Evolutionary conservation across 92 coral and sea anemone genomes (phyloP).

Genomic region (Montipora capitata): DNA sequence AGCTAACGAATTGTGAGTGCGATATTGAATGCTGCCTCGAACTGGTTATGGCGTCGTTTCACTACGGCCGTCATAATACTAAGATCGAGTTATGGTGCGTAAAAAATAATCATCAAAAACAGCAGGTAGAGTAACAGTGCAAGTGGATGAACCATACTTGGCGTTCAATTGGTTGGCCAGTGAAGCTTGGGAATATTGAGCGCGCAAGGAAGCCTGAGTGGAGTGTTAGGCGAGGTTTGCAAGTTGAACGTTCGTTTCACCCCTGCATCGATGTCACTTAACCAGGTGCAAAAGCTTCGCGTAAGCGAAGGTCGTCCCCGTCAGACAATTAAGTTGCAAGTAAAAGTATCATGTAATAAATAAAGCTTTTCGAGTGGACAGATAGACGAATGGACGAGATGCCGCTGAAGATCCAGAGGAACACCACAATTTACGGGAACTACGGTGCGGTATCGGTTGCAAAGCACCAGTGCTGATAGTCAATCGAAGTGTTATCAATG

Average conservation of each 20-base stretch:
- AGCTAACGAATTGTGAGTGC: slow-evolving; percentile 30
- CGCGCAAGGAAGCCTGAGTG: neutral
- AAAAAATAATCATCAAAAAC: slow-evolving; percentile 10
- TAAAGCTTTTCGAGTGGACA: slow-evolving; percentile 15
- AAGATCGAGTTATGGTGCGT: slow-evolving; percentile 26
- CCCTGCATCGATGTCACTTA: neutral
- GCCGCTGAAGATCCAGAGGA: slow-evolving; percentile 27
- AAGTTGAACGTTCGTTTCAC: neutral
- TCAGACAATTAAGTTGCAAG: neutral
- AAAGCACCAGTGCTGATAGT: slow-evolving; percentile 10
- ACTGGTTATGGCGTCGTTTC: slow-evolving; percentile 23
- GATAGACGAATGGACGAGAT: neutral
- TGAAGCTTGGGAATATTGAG: neutral
- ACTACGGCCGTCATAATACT: slow-evolving; percentile 8
- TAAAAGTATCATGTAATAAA: slow-evolving; percentile 13
- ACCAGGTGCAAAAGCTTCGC: slow-evolving; percentile 18
- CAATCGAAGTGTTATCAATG: slow-evolving; percentile 40
- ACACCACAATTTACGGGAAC: slow-evolving; percentile 24
- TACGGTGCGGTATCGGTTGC: slow-evolving; percentile 27
- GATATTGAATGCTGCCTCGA: slow-evolving; percentile 34
- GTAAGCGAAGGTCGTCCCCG: neutral
- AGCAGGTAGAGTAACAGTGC: slow-evolving; percentile 9
- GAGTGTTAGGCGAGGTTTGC: neutral
- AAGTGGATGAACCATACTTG: slow-evolving; percentile 26
- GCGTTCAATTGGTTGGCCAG: neutral